Conservation (phyloP, 2,113 vertebrate species). For the Tonatia bakeri region DNA sequence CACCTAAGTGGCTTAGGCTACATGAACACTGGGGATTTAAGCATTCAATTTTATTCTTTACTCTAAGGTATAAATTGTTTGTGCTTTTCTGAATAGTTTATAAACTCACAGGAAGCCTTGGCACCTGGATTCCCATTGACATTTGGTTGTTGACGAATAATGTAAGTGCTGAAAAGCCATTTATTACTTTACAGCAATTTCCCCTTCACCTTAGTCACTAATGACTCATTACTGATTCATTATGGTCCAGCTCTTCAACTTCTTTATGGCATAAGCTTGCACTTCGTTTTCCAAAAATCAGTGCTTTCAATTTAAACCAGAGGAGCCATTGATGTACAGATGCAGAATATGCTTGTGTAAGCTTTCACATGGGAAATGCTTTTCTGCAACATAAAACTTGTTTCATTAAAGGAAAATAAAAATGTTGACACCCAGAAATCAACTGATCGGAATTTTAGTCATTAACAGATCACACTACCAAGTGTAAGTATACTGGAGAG, state of each 20-base stretch:
- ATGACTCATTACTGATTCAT: slow-evolving; percentile 50
- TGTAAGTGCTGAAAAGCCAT: slow-evolving; percentile 19
- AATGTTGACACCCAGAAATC: slow-evolving; percentile 23
- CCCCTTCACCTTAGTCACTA: slow-evolving; percentile 48
- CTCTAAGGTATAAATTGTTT: neutral
- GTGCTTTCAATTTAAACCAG: slow-evolving; percentile 31
- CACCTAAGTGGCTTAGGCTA: neutral
- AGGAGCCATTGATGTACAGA: slow-evolving; percentile 22
- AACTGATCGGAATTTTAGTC: neutral
- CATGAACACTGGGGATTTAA: slow-evolving; percentile 1
- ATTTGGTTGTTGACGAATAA: neutral
- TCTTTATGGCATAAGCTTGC: slow-evolving; percentile 29
- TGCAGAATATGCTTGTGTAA: slow-evolving; percentile 10
- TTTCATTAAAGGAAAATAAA: slow-evolving; percentile 45
- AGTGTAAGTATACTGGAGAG: neutral
- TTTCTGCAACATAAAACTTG: slow-evolving; percentile 55
- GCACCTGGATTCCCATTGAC: slow-evolving; percentile 28
- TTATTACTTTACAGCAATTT: slow-evolving; percentile 43
- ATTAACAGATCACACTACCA: slow-evolving; percentile 1
- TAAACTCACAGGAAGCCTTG: slow-evolving; percentile 8
- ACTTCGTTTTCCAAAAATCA: slow-evolving; percentile 47
- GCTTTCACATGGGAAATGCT: slow-evolving; percentile 18
- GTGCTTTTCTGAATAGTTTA: slow-evolving; percentile 11
- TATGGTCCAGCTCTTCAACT: slow-evolving; percentile 29
- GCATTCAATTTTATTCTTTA: neutral